These are phyloP conservation scores for Gasterosteus nipponicus DNA, from an alignment of 2,113 vertebrate species.

Conservation along the genomic window DNA sequence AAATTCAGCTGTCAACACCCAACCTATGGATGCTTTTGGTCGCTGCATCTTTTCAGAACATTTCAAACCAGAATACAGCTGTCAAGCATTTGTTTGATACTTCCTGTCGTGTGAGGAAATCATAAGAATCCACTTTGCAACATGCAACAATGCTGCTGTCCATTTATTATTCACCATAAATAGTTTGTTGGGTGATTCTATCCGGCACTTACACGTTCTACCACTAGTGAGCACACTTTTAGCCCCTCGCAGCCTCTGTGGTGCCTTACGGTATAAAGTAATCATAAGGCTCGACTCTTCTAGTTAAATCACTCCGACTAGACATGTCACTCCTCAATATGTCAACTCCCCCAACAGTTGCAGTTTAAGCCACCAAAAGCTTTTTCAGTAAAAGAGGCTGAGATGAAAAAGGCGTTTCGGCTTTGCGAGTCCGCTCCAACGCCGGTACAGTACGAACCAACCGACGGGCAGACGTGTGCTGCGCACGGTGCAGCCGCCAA, in stretches of 20 bases:
- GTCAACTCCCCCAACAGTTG: background rate
- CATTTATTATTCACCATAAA: background rate
- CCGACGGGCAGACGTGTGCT: background rate
- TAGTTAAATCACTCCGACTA: slow-evolving; percentile 42
- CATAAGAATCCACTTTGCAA: background rate
- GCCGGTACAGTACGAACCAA: background rate
- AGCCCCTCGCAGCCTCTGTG: background rate
- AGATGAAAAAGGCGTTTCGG: slow-evolving; percentile 9
- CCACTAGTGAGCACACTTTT: too few species aligned
- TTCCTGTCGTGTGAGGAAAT: background rate
- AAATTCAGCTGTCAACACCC: slow-evolving; percentile 5
- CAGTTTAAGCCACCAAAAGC: slow-evolving; percentile 27
- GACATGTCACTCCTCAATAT: slow-evolving; percentile 32
- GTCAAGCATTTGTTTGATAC: background rate
- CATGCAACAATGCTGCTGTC: too few species aligned
- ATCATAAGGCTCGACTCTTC: slow-evolving; percentile 41
- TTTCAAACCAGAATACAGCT: background rate
- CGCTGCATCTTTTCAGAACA: background rate
- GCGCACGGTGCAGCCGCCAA: background rate
- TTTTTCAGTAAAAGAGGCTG: slow-evolving; percentile 15
- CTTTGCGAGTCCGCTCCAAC: background rate
- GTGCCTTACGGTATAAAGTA: slow-evolving; percentile 20
- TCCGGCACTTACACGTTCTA: too few species aligned
- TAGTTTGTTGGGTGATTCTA: slow-evolving; percentile 3
- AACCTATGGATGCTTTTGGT: background rate